Conservation (phyloP, 2,113 vertebrate species). For the Synchiropus splendidus region DNA sequence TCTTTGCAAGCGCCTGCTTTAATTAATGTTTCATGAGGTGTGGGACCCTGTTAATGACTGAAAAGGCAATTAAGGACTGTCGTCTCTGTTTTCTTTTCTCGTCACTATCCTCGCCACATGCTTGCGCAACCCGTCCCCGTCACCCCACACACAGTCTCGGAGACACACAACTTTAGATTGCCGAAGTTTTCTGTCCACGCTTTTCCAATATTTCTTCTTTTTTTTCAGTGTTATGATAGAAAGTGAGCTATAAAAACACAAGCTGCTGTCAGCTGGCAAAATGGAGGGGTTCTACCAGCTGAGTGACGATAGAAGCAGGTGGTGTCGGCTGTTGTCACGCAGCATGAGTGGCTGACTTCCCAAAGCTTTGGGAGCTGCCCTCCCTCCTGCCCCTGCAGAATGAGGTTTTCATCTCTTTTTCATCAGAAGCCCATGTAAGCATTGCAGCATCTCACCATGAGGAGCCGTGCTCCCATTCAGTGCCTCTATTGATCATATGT, state of each 20-base stretch:
- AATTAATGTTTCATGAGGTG: conserved; percentile 66
- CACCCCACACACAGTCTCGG: neutral
- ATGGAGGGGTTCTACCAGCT: conserved; percentile 27
- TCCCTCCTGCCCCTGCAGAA: neutral
- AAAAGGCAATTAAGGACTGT: conserved; percentile 59
- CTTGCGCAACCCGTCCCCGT: conserved; percentile 19
- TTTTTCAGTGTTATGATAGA: neutral
- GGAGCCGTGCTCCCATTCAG: conserved; percentile 36
- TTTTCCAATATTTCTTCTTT: neutral
- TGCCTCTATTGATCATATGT: conserved; percentile 38
- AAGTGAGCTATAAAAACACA: conserved; percentile 2
- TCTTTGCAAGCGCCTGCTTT: conserved; percentile 36
- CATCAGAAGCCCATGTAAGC: conserved; percentile 31
- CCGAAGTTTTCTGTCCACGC: neutral
- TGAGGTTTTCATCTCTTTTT: conserved; percentile 36
- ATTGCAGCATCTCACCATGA: conserved; percentile 27
- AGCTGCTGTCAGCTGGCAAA: conserved; percentile 18
- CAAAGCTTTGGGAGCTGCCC: conserved; percentile 3
- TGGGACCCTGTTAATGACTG: conserved; percentile 59
- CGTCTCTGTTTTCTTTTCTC: conserved; percentile 49
- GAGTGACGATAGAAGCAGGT: conserved; percentile 9
- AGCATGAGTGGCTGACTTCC: conserved; percentile 27
- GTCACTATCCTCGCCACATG: conserved; percentile 35
- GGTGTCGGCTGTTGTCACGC: conserved; percentile 9
- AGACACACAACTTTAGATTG: too few species aligned